Base-by-base conservation (phyloP, 1,140 invertebrate species). In the Nasonia giraulti region DNA sequence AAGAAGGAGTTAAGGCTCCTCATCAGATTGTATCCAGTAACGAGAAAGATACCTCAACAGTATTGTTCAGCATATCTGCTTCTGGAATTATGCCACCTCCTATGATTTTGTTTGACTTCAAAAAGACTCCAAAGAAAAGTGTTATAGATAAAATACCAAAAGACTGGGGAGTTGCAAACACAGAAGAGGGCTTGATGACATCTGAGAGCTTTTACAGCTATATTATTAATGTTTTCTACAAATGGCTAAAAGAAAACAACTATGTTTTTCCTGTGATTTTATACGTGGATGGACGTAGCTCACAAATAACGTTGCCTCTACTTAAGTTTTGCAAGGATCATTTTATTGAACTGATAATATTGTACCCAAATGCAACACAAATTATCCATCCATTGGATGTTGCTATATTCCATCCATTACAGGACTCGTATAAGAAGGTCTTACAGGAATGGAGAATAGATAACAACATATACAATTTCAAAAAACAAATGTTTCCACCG, bases 281-380 rank as follows among this genome's bases (percentile, higher is more conserved):
- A 23, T 93, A 91, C 89, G 73, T 93, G 6, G 92, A 93, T 89
- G 91, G 91, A 1, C 91, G 92, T 84, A 83, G 73, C 20, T 91
- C 90, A 2, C 90, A 93, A 83, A 31, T 91, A 37, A 89, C 88
- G 14, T 80, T 91, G 23, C 50, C 88, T 27, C n/a, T 91, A 69
- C 88, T 85, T 40, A 81, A 91, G 27, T 91, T 93, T 86, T 37
- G 33, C 33, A 37, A 37, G 84, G 91, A 92, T 80, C 79, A 83
- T 37, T 0, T 37, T 47, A 93, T 93, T 27, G 83, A 87, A 80
- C 62, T 88, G 27, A 85, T 88, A 86, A 27, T 80, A 55, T 55
- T 93, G 90, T 92, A 37, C 33, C 33, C 33, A 37, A 37, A 37
- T 3, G 33, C 33, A 37, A 5, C 33, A 3, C 33, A 37, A 3